Conservation (phyloP, 2,888 invertebrate genomes). For the Microdon myrmicae region DNA sequence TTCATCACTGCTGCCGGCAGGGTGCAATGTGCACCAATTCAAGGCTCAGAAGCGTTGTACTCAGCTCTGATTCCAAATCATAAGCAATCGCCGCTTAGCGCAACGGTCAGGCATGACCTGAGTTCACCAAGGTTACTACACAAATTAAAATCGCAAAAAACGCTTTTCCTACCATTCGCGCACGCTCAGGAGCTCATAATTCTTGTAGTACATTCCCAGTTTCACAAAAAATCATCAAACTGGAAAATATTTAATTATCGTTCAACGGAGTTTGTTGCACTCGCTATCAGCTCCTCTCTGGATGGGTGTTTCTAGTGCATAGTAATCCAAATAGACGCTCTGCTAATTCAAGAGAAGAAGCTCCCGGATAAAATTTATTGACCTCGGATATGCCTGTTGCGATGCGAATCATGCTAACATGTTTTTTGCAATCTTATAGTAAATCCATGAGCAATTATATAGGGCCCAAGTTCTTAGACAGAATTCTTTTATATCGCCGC, state of each 20-base stretch:
- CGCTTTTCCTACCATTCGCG: slow-evolving; percentile 31
- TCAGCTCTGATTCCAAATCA: slow-evolving; percentile 30
- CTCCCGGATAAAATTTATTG: too few relatives aligned
- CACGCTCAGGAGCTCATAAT: slow-evolving; percentile 5
- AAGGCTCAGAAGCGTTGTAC: slow-evolving; percentile 17
- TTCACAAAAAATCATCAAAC: slow-evolving; percentile 38
- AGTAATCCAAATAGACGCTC: too few relatives aligned
- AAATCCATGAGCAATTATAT: too few relatives aligned
- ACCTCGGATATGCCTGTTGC: too few relatives aligned
- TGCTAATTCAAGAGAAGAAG: too few relatives aligned
- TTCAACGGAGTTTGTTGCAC: slow-evolving; percentile 44
- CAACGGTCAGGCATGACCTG: slow-evolving; percentile 52
- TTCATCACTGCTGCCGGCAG: slow-evolving; percentile 24
- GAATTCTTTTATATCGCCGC: too few relatives aligned
- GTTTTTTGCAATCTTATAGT: too few relatives aligned
- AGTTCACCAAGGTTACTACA: slow-evolving; percentile 49
- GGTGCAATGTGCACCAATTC: slow-evolving; percentile 25
- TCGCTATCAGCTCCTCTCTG: slow-evolving; percentile 26
- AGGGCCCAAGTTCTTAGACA: too few relatives aligned
- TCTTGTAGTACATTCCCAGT: slow-evolving; percentile 17
- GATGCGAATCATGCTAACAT: too few relatives aligned
- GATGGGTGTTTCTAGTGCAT: slow-evolving; percentile 30
- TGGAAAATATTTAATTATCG: slow-evolving; percentile 46
- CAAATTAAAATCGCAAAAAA: slow-evolving; percentile 39
- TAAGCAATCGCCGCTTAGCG: slow-evolving; percentile 40